These are phyloP conservation scores for Sylvia atricapilla DNA, from an alignment of 2,113 vertebrate species.

Conservation along the genomic window DNA sequence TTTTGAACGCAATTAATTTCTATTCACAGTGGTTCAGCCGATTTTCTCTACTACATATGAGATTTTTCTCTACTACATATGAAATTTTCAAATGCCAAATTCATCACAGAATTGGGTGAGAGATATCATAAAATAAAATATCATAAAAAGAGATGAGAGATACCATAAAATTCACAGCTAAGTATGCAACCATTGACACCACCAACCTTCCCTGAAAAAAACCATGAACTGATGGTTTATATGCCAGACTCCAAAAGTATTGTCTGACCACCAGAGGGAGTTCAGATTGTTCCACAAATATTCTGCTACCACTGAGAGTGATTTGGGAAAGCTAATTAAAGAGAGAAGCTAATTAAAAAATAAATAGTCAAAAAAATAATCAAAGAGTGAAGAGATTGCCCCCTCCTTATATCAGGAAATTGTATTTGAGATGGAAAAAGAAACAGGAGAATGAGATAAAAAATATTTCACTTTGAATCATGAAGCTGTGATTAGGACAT, in stretches of 20 bases:
- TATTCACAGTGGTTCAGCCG: background rate
- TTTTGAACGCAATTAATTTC: background rate
- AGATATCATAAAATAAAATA: background rate
- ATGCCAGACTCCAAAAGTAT: background rate
- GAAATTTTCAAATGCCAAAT: background rate
- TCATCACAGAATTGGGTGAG: background rate
- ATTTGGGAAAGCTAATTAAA: background rate
- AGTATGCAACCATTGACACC: background rate
- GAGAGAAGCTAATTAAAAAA: background rate
- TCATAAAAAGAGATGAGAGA: background rate
- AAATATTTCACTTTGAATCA: background rate
- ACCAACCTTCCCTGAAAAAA: background rate
- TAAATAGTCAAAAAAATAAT: background rate
- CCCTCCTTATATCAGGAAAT: background rate
- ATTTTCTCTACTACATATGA: background rate
- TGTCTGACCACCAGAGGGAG: conserved; percentile 47
- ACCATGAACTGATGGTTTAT: background rate
- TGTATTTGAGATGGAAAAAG: background rate
- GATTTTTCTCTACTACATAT: background rate
- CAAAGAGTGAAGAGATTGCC: background rate
- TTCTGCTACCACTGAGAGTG: background rate
- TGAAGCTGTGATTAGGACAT: background rate
- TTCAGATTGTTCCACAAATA: background rate
- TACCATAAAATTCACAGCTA: background rate
- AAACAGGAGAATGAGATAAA: background rate